Conservation (phyloP, 1,140 invertebrate species). For the Calosoma granatense region DNA sequence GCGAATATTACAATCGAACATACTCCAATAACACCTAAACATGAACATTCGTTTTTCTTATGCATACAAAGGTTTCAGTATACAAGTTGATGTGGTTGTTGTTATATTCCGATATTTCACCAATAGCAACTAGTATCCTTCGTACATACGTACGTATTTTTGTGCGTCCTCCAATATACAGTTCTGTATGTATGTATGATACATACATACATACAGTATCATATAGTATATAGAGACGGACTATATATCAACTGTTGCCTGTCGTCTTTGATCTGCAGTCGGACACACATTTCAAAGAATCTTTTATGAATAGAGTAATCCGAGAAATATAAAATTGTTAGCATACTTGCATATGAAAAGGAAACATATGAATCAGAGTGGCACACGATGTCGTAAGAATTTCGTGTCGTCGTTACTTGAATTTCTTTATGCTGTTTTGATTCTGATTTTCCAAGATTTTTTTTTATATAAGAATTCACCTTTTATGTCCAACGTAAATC, state of each 20-base stretch:
- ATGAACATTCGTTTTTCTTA: no score
- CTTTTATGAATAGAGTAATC: conserved; percentile 7
- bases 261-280: not conserved
- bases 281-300: not conserved
- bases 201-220: not conserved
- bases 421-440: conserved; percentile 1
- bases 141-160: not conserved
- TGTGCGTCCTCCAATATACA: not conserved
- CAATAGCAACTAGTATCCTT: not conserved
- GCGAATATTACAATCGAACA: no score
- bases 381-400: not conserved
- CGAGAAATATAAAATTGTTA: conserved; percentile 9
- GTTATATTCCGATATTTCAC: no score
- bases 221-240: not conserved
- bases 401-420: not conserved
- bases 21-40: no score
- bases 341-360: conserved; percentile 4
- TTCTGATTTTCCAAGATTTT: no score
- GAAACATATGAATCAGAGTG: not conserved
- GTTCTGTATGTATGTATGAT: not conserved
- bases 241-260: not conserved
- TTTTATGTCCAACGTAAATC: no score
- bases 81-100: no score
- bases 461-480: no score
- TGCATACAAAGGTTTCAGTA: no score